A percentile compares a stretch with the other conserved stretches of the same genome.
phyloP scores from a whole-genome alignment of 35 echinoderm and acorn worm species.

The Heliocidaris tuberculata region DNA sequence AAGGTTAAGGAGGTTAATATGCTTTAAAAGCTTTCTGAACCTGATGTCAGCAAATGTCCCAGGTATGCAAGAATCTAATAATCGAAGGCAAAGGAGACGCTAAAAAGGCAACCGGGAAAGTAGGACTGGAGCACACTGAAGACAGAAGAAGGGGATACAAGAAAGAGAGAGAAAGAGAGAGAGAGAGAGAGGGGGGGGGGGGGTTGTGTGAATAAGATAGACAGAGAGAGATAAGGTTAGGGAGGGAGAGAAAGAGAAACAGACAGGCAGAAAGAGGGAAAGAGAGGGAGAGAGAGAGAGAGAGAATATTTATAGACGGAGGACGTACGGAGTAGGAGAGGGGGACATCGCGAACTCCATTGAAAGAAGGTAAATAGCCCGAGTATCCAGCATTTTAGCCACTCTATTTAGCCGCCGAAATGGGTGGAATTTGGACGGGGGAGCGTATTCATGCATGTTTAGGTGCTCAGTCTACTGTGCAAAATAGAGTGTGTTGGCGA shows the following conservation, averaged over 20 bases:
- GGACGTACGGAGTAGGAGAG: background rate
- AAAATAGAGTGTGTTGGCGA: background rate
- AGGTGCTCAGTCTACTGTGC: background rate
- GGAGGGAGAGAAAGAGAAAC: background rate
- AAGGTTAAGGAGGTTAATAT: background rate
- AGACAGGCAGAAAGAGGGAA: background rate
- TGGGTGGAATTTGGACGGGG: background rate
- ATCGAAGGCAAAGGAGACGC: background rate
- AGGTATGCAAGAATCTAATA: background rate
- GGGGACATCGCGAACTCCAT: too few species aligned
- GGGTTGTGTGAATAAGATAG: background rate
- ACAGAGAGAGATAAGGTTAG: background rate
- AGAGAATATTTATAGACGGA: too few species aligned
- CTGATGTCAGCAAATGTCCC: background rate
- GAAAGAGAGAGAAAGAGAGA: background rate
- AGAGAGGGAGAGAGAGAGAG: background rate
- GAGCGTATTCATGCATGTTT: background rate
- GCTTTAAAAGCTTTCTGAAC: background rate
- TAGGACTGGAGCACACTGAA: background rate
- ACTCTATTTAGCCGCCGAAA: conserved; percentile 2
- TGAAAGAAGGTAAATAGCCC: background rate
- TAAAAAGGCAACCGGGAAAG: background rate
- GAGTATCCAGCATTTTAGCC: background rate
- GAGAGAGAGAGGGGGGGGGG: background rate
- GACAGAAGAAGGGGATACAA: background rate